Conservation (phyloP, 2,888 invertebrate species). For the Eupithecia dodoneata region DNA sequence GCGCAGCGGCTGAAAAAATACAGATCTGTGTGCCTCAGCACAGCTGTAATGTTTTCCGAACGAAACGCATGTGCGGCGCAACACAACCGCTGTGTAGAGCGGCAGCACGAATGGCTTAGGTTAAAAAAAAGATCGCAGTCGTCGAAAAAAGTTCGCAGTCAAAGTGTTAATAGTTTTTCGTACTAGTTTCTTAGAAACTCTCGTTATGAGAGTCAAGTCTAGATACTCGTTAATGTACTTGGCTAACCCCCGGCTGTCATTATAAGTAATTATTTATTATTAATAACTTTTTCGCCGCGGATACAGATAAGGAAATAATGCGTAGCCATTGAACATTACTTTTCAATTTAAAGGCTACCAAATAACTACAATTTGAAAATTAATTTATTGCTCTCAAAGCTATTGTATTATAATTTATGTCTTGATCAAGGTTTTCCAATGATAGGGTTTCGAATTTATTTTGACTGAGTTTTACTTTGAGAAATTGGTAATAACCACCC, state of each 20-base stretch:
- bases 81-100: too few species aligned
- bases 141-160: too few species aligned
- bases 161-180: too few species aligned
- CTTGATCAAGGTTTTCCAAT: slow-evolving; percentile 22
- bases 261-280: background rate
- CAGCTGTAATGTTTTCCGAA: too few species aligned
- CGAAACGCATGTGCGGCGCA: too few species aligned
- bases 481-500: background rate
- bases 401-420: slow-evolving; percentile 25
- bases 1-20: too few species aligned
- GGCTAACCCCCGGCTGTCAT: background rate
- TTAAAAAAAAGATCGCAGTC: too few species aligned
- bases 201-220: background rate
- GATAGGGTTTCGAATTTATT: background rate
- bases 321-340: slow-evolving; percentile 31
- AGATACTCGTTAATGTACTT: background rate
- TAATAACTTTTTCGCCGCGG: slow-evolving; percentile 21
- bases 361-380: slow-evolving; percentile 27
- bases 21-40: too few species aligned
- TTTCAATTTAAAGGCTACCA: slow-evolving; percentile 28
- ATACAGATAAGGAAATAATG: slow-evolving; percentile 29
- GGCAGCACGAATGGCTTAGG: too few species aligned
- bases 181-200: background rate
- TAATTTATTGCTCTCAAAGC: slow-evolving; percentile 25
- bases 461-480: background rate